Percentiles rank a stretch among this genome's conserved stretches.
Evolutionary conservation across 2,797 vertebrate genomes (phyloP).

Genomic region (Nothura maculosa): DNA sequence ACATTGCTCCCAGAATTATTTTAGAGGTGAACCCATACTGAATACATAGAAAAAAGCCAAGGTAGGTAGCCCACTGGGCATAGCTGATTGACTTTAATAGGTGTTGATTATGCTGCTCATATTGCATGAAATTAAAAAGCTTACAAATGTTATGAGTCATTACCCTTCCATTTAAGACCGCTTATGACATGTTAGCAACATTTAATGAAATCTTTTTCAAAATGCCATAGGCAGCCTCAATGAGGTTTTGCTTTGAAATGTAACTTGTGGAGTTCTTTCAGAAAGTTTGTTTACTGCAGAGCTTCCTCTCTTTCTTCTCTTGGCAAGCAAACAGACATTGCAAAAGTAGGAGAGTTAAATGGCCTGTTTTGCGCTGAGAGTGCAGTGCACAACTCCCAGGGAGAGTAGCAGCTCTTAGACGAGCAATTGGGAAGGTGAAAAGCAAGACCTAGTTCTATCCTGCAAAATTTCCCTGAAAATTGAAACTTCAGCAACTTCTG

Average conservation of each 20-base stretch:
- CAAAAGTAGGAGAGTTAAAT: neutral
- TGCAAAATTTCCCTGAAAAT: neutral
- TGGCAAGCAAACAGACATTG: neutral
- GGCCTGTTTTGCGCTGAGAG: neutral
- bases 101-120: slow-evolving; percentile 85
- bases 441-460: neutral
- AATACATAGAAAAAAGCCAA: slow-evolving; percentile 76
- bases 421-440: neutral
- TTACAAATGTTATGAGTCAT: slow-evolving; percentile 86
- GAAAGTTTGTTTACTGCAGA: slow-evolving; percentile 40
- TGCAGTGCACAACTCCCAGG: neutral
- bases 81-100: slow-evolving; percentile 82
- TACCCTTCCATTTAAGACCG: slow-evolving; percentile 85
- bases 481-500: neutral
- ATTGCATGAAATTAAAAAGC: slow-evolving; percentile 89
- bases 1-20: neutral
- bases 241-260: slow-evolving; percentile 69
- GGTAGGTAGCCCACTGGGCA: slow-evolving; percentile 76
- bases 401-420: neutral
- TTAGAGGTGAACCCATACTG: slow-evolving; percentile 56
- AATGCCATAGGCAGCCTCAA: slow-evolving; percentile 78
- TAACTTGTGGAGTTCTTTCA: slow-evolving; percentile 35
- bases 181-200: slow-evolving; percentile 84
- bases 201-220: slow-evolving; percentile 84
- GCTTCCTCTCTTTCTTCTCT: neutral